Base-by-base conservation (phyloP, 2,113 vertebrate species). In the Alces alces region DNA sequence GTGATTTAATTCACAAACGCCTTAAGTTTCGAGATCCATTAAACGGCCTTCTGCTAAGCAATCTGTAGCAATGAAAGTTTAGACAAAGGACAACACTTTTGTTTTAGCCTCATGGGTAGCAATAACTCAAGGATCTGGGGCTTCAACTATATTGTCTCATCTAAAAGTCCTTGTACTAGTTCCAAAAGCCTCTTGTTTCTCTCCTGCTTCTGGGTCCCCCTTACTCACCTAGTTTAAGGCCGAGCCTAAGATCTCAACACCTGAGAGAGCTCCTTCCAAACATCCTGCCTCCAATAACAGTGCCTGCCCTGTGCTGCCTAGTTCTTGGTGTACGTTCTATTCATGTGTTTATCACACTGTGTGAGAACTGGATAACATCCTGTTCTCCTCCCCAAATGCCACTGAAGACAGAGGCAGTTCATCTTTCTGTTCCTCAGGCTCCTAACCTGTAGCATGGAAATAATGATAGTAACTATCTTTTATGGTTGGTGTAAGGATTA, bases 11-110 rank as follows among this genome's bases (percentile, higher is more conserved):
- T 93, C 83, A 79, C 2, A 30, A 30, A 82, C 80, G 73, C 55
- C 50, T 89, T 73, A n/a, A 47, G 9, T 95, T 91, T 54, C 89
- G 70, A 93, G 57, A 70, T 52, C 36, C 25, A 83, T 91, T 93
- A 84, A 94, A 66, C 54, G 55, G 73, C 58, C 70, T 89, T 89
- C 52, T 91, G 76, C 80, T 97, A 89, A 89, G 54, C 36, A 89
- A 89, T 89, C 58, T 91, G 21, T 16, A 84, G 50, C 43, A 86
- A 30, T 64, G 73, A 43, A 45, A 64, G 73, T 84, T 89, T 70
- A 80, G 70, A 94, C 13, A 50, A 64, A 87, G 25, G 55, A 93
- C 60, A 96, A 27, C 15, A 28, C 52, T n/a, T 94, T 86, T 85
- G 45, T 57, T 88, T 90, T 54, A 91, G 36, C 50, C 39, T 83